Base-by-base conservation (phyloP, 2,888 invertebrate species). In the Pelosia muscerda region DNA sequence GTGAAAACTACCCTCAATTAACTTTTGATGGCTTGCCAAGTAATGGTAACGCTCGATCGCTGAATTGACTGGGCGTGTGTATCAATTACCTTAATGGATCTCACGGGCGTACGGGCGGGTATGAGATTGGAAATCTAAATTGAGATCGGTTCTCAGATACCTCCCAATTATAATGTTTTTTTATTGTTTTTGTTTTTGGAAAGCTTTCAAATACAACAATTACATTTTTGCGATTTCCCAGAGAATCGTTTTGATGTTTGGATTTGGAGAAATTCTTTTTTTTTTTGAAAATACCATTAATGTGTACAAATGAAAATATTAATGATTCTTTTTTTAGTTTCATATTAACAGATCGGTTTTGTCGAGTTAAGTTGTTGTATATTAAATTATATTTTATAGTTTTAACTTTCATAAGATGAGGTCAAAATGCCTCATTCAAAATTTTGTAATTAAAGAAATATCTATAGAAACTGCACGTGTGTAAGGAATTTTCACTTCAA, bases 41-140 rank as follows among this genome's bases (percentile, higher is more conserved):
- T 84, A 86, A 83, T 79, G 74, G 70, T 74, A 59, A 68, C 75
- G 62, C 63, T 62, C 78, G 62, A 72, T 80, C 81, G 84, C 76
- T 72, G 81, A 87, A 89, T 84, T 80, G 87, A 82, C 84, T 82
- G 86, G 88, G 87, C 86, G 89, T 88, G 83, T 84, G 87, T 89
- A 89, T 90, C 90, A 91, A 90, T 91, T 91, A 90, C 85, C 78
- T 79, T 86, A 88, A 90, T 87, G 86, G 86, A 86, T 86, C 88
- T 86, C 86, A 80, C 79, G 86, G 84, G 86, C 74, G 71, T 74
- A 60, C 74, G 65, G 53, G 60, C n/a, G n/a, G 71, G 67, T 64
- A 69, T 65, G 71, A 71, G 71, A 76, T 81, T 74, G 75, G 65
- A 59, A 76, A 71, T 75, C 49, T 71, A 71, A 77, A 76, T 78